phyloP scores from a whole-genome alignment of 2,888 invertebrate genomes.

The Diplolepis rosae region DNA sequence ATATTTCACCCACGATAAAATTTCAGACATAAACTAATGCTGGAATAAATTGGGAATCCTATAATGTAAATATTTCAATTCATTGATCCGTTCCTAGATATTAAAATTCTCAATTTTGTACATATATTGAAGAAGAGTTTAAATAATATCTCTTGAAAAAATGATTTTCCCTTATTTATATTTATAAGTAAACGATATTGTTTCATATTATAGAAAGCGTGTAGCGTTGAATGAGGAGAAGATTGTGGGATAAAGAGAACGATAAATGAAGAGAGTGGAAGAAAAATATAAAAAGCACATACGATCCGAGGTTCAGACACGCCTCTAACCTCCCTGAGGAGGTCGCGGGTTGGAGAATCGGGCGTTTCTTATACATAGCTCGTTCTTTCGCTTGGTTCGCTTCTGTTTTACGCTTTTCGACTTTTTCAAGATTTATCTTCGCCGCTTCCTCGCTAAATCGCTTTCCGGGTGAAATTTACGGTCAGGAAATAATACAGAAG shows the following conservation, averaged over 20 bases:
- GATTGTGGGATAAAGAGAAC: slow-evolving; percentile 38
- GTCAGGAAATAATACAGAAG: slow-evolving; percentile 69
- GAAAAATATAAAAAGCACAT: slow-evolving; percentile 45
- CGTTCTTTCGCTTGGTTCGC: slow-evolving; percentile 41
- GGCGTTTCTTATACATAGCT: slow-evolving; percentile 52
- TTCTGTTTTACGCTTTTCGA: slow-evolving; percentile 72
- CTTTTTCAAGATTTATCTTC: slow-evolving; percentile 73
- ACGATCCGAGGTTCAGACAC: slow-evolving; percentile 54
- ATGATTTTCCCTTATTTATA: no score
- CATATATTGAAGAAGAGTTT: no score
- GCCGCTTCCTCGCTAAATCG: slow-evolving; percentile 73
- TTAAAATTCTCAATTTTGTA: no score
- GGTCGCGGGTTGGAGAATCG: slow-evolving; percentile 49
- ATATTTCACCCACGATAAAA: no score
- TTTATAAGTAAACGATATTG: neutral
- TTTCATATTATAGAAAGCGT: slow-evolving; percentile 5
- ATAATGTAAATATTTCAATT: no score
- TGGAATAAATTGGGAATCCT: no score
- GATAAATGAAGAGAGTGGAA: slow-evolving; percentile 41
- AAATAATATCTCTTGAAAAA: no score
- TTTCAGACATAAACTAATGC: no score
- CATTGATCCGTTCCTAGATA: no score
- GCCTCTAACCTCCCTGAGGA: slow-evolving; percentile 54
- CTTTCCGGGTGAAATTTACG: slow-evolving; percentile 73
- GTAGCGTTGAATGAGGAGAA: slow-evolving; percentile 35